Evolutionary conservation across 1,140 invertebrate genomes (phyloP).

Genomic region (Tribolium madens): DNA sequence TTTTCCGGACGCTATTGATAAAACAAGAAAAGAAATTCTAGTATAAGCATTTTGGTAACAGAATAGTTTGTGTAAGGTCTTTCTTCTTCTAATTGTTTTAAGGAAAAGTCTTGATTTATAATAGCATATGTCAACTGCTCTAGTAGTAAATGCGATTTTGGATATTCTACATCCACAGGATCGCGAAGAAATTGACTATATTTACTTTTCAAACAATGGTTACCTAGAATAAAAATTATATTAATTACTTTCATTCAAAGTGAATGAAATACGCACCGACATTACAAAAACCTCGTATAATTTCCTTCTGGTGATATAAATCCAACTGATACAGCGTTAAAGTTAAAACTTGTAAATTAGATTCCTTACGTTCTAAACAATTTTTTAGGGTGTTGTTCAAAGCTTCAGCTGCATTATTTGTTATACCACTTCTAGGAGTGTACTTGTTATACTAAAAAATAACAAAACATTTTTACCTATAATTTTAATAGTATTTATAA

Average conservation of each 20-base stretch:
- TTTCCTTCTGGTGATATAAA: not conserved
- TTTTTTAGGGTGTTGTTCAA: not conserved
- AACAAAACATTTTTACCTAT: too few relatives aligned
- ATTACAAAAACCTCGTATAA: not conserved
- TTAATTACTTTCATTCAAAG: not conserved
- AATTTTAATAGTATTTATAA: too few relatives aligned
- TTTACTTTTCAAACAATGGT: not conserved
- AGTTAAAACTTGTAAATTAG: constrained; percentile 14
- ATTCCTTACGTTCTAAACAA: not conserved
- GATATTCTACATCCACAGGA: not conserved
- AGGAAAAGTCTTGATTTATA: too few relatives aligned
- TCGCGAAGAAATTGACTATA: not conserved
- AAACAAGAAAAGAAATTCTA: not conserved
- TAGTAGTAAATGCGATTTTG: not conserved
- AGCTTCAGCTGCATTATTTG: not conserved
- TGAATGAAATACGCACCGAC: not conserved
- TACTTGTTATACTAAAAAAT: constrained; percentile 5
- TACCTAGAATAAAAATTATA: not conserved
- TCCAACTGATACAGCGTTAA: constrained; percentile 2
- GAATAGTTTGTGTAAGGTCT: too few relatives aligned
- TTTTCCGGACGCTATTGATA: not conserved
- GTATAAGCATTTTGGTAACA: too few relatives aligned
- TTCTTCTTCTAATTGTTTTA: too few relatives aligned
- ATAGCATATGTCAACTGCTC: not conserved
- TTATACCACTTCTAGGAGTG: constrained; percentile 1